Evolutionary conservation across 2,888 invertebrate species (phyloP).

Genomic region (Pantelozetes paolii): DNA sequence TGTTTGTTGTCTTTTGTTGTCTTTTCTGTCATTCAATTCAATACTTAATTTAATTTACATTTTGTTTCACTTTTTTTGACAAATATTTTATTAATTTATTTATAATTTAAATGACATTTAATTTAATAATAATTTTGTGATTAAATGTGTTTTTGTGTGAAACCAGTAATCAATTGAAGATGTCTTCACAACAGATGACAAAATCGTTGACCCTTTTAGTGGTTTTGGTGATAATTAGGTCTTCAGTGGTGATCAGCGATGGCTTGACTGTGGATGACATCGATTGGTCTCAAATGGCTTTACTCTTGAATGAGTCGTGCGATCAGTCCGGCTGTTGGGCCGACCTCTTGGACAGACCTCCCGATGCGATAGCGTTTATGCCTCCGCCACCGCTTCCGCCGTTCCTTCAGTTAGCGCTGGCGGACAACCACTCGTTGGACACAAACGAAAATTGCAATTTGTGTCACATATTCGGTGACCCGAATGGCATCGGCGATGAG

Average conservation of each 20-base stretch:
- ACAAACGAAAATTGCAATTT: slow-evolving; percentile 36
- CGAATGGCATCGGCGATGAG: background rate
- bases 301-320: slow-evolving; percentile 3
- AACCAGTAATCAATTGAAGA: background rate
- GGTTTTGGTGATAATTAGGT: background rate
- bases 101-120: background rate
- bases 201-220: background rate
- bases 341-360: slow-evolving; percentile 57
- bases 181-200: background rate
- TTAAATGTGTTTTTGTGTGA: background rate
- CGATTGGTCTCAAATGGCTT: slow-evolving; percentile 21
- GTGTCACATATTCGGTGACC: slow-evolving; percentile 39
- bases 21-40: no score
- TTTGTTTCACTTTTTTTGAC: no score
- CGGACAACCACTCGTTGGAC: slow-evolving; percentile 39
- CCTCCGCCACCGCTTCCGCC: slow-evolving; percentile 79
- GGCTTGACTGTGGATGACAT: background rate
- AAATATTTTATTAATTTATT: background rate
- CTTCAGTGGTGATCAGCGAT: background rate
- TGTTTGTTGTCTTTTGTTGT: no score
- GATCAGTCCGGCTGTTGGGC: slow-evolving; percentile 55
- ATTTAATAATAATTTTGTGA: background rate
- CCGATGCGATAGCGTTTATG: slow-evolving; percentile 73
- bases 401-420: slow-evolving; percentile 61
- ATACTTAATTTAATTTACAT: no score